These are phyloP conservation scores for Notolabrus celidotus DNA, from an alignment of 2,797 vertebrate species.

Conservation along the genomic window DNA sequence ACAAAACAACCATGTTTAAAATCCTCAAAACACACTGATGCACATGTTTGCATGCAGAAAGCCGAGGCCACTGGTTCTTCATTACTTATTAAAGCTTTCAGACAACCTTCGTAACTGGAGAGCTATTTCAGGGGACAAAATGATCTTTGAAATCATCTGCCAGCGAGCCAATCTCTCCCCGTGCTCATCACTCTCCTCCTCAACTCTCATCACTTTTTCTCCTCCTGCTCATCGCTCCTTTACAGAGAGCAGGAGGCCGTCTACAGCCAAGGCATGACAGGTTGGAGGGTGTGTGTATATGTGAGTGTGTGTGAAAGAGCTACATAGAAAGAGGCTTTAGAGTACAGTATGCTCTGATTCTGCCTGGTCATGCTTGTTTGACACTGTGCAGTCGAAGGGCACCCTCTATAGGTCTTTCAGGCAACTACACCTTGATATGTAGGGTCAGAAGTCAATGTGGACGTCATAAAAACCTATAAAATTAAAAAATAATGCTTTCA, in stretches of 20 bases:
- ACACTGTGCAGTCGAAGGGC: constrained; percentile 46
- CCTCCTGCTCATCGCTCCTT: constrained; percentile 57
- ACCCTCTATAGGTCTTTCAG: constrained; percentile 60
- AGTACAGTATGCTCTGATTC: constrained; percentile 25
- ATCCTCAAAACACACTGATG: constrained; percentile 1
- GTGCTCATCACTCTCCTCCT: constrained; percentile 65
- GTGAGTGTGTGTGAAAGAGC: constrained; percentile 1
- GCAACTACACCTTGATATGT: constrained; percentile 14
- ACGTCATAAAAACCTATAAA: background rate
- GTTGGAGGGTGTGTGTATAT: constrained; percentile 20
- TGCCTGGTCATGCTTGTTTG: constrained; percentile 49
- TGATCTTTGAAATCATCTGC: constrained; percentile 74
- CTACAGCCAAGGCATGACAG: constrained; percentile 35
- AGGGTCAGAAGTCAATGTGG: constrained; percentile 53
- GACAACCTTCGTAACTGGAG: constrained; percentile 61
- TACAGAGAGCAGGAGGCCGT: constrained; percentile 33
- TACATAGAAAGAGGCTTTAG: background rate
- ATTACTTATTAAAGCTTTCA: constrained; percentile 70
- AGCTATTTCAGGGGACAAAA: constrained; percentile 69
- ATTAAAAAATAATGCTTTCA: background rate
- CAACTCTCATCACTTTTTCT: constrained; percentile 59
- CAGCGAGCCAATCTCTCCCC: constrained; percentile 65
- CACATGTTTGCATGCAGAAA: constrained; percentile 25
- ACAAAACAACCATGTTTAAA: no score
- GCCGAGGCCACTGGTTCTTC: constrained; percentile 36